Conservation (phyloP, 2,113 vertebrate genomes). For the Archilochus colubris region DNA sequence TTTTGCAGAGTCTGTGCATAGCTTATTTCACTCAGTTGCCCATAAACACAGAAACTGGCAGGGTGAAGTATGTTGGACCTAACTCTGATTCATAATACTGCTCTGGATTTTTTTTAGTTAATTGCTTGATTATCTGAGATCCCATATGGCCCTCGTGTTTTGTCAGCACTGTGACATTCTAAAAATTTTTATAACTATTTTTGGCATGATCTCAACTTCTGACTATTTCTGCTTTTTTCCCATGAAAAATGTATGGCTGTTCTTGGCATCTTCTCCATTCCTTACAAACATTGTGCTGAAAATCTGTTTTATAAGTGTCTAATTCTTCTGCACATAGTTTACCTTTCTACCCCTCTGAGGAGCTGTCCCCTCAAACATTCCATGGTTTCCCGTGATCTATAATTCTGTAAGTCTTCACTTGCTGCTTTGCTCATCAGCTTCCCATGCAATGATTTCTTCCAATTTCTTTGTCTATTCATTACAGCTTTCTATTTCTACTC, state of each 20-base stretch:
- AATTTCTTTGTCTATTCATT: background rate
- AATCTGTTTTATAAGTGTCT: background rate
- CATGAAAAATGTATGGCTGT: slow-evolving; percentile 43
- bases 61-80: background rate
- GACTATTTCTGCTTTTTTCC: slow-evolving; percentile 44
- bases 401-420: background rate
- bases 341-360: background rate
- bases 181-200: slow-evolving; percentile 52
- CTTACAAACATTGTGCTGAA: background rate
- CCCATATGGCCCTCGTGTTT: slow-evolving; percentile 65
- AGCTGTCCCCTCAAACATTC: background rate
- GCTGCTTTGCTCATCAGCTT: background rate
- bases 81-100: background rate
- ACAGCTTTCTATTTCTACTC: background rate
- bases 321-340: background rate
- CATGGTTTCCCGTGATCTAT: background rate
- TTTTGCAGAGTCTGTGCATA: background rate
- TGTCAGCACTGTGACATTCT: slow-evolving; percentile 59
- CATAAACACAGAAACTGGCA: background rate
- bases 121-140: slow-evolving; percentile 41
- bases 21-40: background rate
- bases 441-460: background rate
- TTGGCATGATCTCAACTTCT: slow-evolving; percentile 45
- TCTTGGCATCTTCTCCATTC: slow-evolving; percentile 31
- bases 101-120: background rate